phyloP scores from a whole-genome alignment of 2,888 invertebrate genomes.

The Idaea aversata region DNA sequence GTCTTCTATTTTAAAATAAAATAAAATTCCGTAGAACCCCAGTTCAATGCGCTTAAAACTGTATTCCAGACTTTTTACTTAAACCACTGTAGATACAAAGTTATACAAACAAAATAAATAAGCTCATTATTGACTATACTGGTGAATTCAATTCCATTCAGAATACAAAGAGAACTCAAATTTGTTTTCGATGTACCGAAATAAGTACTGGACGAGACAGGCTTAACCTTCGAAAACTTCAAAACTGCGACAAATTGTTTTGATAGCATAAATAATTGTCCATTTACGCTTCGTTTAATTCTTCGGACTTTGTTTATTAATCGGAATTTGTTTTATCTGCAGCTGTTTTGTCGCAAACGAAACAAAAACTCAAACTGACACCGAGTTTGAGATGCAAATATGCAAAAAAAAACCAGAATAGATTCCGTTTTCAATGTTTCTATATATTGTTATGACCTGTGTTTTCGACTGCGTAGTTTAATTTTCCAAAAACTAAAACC shows the following conservation, averaged over 20 bases:
- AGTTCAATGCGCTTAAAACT: neutral
- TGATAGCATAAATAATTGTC: slow-evolving; percentile 22
- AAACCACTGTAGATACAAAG: neutral
- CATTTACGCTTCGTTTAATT: slow-evolving; percentile 22
- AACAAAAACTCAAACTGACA: too few relatives aligned
- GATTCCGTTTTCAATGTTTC: too few relatives aligned
- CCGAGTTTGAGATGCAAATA: too few relatives aligned
- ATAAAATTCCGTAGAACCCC: neutral
- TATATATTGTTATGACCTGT: too few relatives aligned
- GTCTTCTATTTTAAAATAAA: neutral
- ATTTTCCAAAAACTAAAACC: too few relatives aligned
- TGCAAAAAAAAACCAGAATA: too few relatives aligned
- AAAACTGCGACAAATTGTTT: slow-evolving; percentile 24
- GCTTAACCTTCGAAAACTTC: slow-evolving; percentile 16
- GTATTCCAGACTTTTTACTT: neutral
- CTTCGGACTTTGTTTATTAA: slow-evolving; percentile 7
- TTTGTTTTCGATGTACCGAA: slow-evolving; percentile 18
- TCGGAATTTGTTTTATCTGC: slow-evolving; percentile 6
- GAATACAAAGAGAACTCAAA: slow-evolving; percentile 15
- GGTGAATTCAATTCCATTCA: neutral
- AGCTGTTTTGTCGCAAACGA: neutral
- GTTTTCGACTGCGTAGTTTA: too few relatives aligned
- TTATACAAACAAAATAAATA: neutral
- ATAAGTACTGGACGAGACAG: slow-evolving; percentile 18
- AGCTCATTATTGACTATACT: neutral